phyloP scores from a whole-genome alignment of 2,113 vertebrate genomes.

The Bubalus kerabau region DNA sequence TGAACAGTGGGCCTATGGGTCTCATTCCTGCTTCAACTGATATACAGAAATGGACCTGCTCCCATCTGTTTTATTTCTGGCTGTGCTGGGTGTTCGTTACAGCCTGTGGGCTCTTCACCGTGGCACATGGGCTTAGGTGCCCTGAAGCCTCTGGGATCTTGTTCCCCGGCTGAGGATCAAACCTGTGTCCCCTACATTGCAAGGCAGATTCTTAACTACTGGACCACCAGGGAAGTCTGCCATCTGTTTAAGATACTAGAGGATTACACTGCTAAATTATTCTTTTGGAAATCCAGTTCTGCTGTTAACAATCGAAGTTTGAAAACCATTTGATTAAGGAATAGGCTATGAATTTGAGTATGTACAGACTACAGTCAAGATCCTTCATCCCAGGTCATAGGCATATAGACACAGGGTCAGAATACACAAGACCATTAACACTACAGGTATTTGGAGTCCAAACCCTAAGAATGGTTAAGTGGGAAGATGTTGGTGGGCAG shows the following conservation, averaged over 20 bases:
- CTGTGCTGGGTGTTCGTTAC: not conserved
- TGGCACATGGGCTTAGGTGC: not conserved
- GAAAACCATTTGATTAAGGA: constrained; percentile 1
- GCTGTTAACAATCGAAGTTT: not conserved
- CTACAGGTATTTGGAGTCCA: not conserved
- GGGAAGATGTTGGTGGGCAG: not conserved
- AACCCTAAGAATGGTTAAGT: not conserved
- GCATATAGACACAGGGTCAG: not conserved
- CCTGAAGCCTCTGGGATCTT: not conserved
- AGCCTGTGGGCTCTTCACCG: not conserved
- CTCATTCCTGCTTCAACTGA: not conserved
- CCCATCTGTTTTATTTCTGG: not conserved
- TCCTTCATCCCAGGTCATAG: not conserved
- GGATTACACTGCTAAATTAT: not conserved
- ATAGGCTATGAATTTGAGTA: not conserved
- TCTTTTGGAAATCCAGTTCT: not conserved
- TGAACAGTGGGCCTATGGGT: not conserved
- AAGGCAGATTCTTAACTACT: not conserved
- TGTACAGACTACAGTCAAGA: not conserved
- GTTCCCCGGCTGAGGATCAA: not conserved
- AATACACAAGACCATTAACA: not conserved
- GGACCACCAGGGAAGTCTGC: not conserved
- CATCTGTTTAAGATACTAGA: not conserved
- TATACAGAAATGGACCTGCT: not conserved
- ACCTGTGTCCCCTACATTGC: not conserved